Percentiles rank a stretch among this genome's conserved stretches.
Evolutionary conservation across 2,888 invertebrate species (phyloP).

Genomic region (Lycocerus yunnanus): DNA sequence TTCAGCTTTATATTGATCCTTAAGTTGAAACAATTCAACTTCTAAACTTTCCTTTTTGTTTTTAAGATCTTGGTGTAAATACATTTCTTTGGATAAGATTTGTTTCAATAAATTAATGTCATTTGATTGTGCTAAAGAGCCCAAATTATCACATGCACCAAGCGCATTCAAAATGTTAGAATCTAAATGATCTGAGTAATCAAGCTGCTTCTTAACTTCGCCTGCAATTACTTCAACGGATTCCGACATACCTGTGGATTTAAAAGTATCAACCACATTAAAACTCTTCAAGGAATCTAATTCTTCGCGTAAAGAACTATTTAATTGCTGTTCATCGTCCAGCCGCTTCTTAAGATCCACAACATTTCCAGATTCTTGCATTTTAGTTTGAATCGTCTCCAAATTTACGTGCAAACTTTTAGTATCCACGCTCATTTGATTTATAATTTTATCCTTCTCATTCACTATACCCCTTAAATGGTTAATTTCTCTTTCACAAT

Average conservation of each 20-base stretch:
- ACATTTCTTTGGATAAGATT: slow-evolving; percentile 56
- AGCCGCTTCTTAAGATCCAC: slow-evolving; percentile 63
- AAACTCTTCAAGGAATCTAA: slow-evolving; percentile 45
- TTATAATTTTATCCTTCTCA: slow-evolving; percentile 63
- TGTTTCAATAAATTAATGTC: slow-evolving; percentile 49
- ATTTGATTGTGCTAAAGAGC: background rate
- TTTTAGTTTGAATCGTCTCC: slow-evolving; percentile 58
- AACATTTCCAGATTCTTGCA: slow-evolving; percentile 62
- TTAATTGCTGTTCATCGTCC: slow-evolving; percentile 60
- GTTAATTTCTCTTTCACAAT: slow-evolving; percentile 60
- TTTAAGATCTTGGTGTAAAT: slow-evolving; percentile 57
- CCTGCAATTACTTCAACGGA: slow-evolving; percentile 61
- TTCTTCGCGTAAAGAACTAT: slow-evolving; percentile 49
- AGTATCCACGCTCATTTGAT: slow-evolving; percentile 63
- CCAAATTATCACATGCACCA: slow-evolving; percentile 55
- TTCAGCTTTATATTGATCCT: slow-evolving; percentile 58
- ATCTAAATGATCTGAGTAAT: slow-evolving; percentile 65
- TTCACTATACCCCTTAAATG: slow-evolving; percentile 62
- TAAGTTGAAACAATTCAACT: slow-evolving; percentile 55
- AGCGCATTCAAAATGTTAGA: slow-evolving; percentile 63
- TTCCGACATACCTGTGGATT: slow-evolving; percentile 37
- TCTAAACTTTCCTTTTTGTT: slow-evolving; percentile 59
- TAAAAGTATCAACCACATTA: slow-evolving; percentile 54
- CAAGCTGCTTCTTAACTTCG: slow-evolving; percentile 63
- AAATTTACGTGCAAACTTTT: slow-evolving; percentile 61